phyloP scores from a whole-genome alignment of 1,140 invertebrate genomes.

The Drosophila burlai region DNA sequence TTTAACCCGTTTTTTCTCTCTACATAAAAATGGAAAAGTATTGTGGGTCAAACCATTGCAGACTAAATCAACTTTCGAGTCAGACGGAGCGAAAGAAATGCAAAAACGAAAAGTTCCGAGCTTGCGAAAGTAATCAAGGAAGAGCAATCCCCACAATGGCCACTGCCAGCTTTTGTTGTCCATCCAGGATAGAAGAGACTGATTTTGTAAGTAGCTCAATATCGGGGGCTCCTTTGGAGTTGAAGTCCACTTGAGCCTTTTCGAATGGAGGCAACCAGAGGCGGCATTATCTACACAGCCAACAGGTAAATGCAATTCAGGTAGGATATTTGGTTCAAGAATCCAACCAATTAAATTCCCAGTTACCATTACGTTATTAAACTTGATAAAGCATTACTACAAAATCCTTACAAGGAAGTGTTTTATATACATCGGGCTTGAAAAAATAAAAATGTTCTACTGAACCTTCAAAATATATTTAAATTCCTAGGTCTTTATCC shows the following conservation, averaged over 20 bases:
- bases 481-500: too few relatives aligned
- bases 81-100: constrained; percentile 43
- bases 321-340: background rate
- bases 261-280: constrained; percentile 18
- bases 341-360: background rate
- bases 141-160: constrained; percentile 38
- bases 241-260: constrained; percentile 31
- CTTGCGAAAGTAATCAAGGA: constrained; percentile 50
- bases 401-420: background rate
- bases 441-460: too few relatives aligned
- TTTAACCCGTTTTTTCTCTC: background rate
- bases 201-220: constrained; percentile 38
- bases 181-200: constrained; percentile 21
- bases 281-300: constrained; percentile 25
- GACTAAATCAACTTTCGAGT: constrained; percentile 42
- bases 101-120: constrained; percentile 41
- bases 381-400: background rate
- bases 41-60: constrained; percentile 53
- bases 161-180: constrained; percentile 40
- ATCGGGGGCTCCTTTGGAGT: constrained; percentile 15
- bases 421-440: background rate
- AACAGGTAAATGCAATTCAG: constrained; percentile 25
- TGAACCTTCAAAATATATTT: too few relatives aligned
- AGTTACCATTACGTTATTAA: background rate
- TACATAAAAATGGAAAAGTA: constrained; percentile 22